Evolutionary conservation across 2,888 invertebrate genomes (phyloP).

Genomic region (Epinotia brunnichana): DNA sequence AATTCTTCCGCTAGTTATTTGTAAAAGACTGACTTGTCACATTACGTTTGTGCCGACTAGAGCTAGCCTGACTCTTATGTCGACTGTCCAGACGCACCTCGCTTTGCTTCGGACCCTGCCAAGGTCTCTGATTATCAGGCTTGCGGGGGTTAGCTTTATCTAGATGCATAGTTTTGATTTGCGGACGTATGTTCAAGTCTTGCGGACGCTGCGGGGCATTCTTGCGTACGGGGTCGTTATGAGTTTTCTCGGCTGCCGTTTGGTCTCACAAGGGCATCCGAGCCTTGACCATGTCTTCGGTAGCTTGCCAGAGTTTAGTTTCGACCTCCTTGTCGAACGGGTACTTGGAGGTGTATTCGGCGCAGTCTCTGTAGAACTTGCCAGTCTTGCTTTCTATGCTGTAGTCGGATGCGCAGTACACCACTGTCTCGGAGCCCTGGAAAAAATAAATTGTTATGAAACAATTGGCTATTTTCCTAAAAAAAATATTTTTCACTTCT

Average conservation of each 20-base stretch:
- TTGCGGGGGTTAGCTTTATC: background rate
- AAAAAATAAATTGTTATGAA: background rate
- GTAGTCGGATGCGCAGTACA: constrained; percentile 89
- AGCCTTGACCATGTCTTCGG: constrained; percentile 81
- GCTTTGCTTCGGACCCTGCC: background rate
- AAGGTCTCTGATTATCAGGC: background rate
- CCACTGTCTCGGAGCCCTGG: constrained; percentile 91
- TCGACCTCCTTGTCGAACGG: constrained; percentile 86
- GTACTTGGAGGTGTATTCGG: constrained; percentile 84
- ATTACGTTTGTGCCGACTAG: constrained; percentile 8
- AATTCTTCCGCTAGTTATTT: background rate
- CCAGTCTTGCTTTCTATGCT: constrained; percentile 86
- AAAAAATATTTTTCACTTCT: too few relatives aligned
- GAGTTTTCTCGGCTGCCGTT: background rate
- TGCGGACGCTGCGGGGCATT: background rate
- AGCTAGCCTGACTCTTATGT: background rate
- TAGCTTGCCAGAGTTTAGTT: constrained; percentile 87
- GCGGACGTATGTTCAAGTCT: constrained; percentile 6
- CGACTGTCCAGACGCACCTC: background rate
- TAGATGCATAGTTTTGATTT: background rate
- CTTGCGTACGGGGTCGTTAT: background rate
- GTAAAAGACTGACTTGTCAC: background rate
- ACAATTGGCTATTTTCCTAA: too few relatives aligned
- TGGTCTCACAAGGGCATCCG: constrained; percentile 66
- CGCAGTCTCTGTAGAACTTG: constrained; percentile 89